These are phyloP conservation scores for Eristalinus sepulchralis DNA, from an alignment of 2,888 invertebrate species.

Conservation along the genomic window DNA sequence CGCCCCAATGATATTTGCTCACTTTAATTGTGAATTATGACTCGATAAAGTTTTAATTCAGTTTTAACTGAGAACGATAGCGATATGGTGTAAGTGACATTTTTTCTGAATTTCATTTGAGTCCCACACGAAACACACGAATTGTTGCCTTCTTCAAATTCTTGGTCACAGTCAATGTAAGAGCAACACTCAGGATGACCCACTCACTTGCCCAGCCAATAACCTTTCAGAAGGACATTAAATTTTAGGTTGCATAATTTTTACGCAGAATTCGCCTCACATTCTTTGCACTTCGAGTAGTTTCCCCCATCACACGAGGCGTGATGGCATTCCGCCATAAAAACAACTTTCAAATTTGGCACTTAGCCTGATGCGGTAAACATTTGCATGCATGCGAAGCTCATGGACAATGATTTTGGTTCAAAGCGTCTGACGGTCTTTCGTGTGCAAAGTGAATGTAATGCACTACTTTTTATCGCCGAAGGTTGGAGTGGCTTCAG, in stretches of 20 bases:
- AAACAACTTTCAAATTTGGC: background rate
- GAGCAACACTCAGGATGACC: background rate
- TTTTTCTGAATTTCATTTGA: too few relatives aligned
- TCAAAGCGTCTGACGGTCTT: background rate
- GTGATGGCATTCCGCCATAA: background rate
- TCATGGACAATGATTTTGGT: background rate
- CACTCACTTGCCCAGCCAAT: background rate
- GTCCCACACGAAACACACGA: too few relatives aligned
- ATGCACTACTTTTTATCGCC: background rate
- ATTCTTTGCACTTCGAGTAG: background rate
- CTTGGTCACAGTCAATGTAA: background rate
- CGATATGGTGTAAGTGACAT: too few relatives aligned
- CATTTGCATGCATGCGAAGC: background rate
- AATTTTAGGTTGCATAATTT: background rate
- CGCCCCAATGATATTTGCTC: too few relatives aligned
- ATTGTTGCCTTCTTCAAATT: background rate
- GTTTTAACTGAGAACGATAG: too few relatives aligned
- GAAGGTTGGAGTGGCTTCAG: background rate
- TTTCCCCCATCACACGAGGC: background rate
- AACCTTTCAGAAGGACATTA: background rate
- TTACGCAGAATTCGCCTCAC: background rate
- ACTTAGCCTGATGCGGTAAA: background rate
- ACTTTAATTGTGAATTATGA: too few relatives aligned
- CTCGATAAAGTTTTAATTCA: too few relatives aligned
- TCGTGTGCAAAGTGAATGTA: background rate